Evolutionary conservation across 2,888 invertebrate species (phyloP).

Genomic region (Eucera pruinosa): DNA sequence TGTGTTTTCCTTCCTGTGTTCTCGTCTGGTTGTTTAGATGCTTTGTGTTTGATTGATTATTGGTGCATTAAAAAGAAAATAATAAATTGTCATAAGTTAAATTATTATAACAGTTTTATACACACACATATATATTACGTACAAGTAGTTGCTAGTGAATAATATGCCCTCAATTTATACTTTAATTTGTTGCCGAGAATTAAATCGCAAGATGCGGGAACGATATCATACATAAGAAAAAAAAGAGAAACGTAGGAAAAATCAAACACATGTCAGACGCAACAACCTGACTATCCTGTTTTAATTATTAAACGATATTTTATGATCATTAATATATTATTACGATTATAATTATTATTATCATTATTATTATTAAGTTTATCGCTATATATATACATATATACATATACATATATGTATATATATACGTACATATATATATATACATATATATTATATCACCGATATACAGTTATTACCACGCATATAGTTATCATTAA

Average conservation of each 20-base stretch:
- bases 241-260: not conserved
- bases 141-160: slow-evolving; percentile 11
- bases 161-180: slow-evolving; percentile 8
- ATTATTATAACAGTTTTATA: slow-evolving; percentile 28
- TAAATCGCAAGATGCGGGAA: not conserved
- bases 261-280: slow-evolving; percentile 64
- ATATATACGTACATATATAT: slow-evolving; percentile 44
- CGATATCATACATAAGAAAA: not conserved
- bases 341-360: slow-evolving; percentile 58
- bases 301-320: slow-evolving; percentile 55
- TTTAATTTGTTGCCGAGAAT: slow-evolving; percentile 15
- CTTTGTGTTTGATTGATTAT: slow-evolving; percentile 69
- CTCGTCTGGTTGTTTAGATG: slow-evolving; percentile 71
- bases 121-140: slow-evolving; percentile 19
- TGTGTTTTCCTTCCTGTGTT: slow-evolving; percentile 79
- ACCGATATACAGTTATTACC: slow-evolving; percentile 67
- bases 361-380: slow-evolving; percentile 60
- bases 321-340: slow-evolving; percentile 51
- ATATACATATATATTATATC: slow-evolving; percentile 39
- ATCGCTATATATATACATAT: slow-evolving; percentile 48
- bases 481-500: slow-evolving; percentile 68
- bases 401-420: slow-evolving; percentile 4
- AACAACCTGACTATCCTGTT: slow-evolving; percentile 65
- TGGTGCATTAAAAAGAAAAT: slow-evolving; percentile 8
- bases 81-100: slow-evolving; percentile 6